A percentile compares a stretch with the other conserved stretches of the same genome.
phyloP scores from a whole-genome alignment of 2,888 invertebrate genomes.

The Macrophya annulata region DNA sequence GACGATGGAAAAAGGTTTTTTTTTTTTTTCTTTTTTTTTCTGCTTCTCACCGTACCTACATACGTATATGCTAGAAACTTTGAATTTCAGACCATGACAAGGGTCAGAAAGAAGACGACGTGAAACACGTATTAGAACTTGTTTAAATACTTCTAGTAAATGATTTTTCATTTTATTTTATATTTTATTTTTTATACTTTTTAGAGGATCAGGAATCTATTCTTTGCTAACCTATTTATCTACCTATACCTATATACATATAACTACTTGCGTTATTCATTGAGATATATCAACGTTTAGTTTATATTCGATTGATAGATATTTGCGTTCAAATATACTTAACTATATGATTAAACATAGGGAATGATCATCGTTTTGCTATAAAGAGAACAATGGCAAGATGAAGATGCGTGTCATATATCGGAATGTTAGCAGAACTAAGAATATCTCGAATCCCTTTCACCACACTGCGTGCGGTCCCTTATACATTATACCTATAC shows the following conservation, averaged over 20 bases:
- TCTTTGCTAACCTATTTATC: neutral
- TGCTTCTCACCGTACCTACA: neutral
- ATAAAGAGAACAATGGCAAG: conserved; percentile 16
- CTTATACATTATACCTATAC: neutral
- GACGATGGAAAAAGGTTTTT: conserved; percentile 22
- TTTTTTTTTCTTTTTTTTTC: neutral
- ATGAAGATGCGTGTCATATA: conserved; percentile 31
- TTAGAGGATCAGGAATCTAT: neutral
- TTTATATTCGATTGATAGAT: neutral
- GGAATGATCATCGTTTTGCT: neutral
- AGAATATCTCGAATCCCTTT: conserved; percentile 41
- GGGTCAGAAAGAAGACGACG: neutral
- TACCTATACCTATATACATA: neutral
- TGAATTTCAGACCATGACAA: neutral
- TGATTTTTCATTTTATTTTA: neutral
- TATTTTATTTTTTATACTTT: neutral
- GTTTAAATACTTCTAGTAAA: neutral
- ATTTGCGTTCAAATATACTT: neutral
- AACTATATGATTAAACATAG: neutral
- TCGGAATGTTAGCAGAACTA: conserved; percentile 30
- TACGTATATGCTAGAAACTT: neutral
- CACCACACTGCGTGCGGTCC: conserved; percentile 16
- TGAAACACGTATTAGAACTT: neutral
- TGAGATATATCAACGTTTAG: neutral
- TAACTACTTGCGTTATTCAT: neutral